Percentiles rank a stretch among this genome's conserved stretches.
phyloP scores from a whole-genome alignment of 2,113 vertebrate species.

The Axis porcinus region DNA sequence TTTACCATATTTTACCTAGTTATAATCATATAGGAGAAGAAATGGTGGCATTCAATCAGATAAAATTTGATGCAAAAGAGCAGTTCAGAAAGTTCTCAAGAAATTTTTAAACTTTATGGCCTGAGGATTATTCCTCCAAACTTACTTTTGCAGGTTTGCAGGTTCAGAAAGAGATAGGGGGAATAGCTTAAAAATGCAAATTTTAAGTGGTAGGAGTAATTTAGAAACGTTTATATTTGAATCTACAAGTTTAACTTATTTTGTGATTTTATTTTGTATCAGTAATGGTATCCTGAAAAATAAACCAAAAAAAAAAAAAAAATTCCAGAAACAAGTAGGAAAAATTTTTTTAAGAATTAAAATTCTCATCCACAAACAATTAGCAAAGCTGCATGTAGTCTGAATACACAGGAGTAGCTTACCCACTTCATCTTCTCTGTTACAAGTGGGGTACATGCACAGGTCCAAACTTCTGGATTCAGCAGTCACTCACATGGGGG shows the following conservation, averaged over 20 bases:
- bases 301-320: background rate
- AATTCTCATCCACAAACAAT: background rate
- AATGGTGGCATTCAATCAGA: background rate
- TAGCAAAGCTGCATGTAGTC: accelerated
- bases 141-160: background rate
- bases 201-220: background rate
- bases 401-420: background rate
- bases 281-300: background rate
- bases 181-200: background rate
- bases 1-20: background rate
- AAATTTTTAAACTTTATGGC: background rate
- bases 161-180: background rate
- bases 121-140: background rate
- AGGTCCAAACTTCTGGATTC: background rate
- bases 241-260: background rate
- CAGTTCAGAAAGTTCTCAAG: background rate
- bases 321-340: background rate
- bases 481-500: background rate
- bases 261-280: background rate
- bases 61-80: background rate
- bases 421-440: background rate
- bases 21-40: background rate
- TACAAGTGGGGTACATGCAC: background rate
- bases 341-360: background rate
- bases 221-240: background rate